A percentile compares a stretch with the other conserved stretches of the same genome.
Conservation (phyloP, 2,113 vertebrate genomes). For the Bufo bufo region DNA sequence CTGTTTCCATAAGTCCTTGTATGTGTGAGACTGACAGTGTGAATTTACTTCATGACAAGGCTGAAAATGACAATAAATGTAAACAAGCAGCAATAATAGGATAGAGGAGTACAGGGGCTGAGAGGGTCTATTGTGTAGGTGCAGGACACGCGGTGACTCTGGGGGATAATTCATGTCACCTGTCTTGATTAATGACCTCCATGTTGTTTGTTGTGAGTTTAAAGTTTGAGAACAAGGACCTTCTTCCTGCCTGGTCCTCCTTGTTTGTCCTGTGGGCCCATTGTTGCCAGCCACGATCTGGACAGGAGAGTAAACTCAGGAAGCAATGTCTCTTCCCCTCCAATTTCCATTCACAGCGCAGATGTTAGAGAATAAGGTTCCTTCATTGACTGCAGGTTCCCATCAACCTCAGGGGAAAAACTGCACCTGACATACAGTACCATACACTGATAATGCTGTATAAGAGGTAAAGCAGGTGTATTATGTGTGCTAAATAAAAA, state of each 20-base stretch:
- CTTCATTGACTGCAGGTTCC: constrained; percentile 15
- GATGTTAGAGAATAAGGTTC: neutral
- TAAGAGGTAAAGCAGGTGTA: neutral
- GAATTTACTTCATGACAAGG: neutral
- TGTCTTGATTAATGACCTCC: constrained; percentile 36
- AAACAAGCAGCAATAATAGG: neutral
- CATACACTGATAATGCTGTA: neutral
- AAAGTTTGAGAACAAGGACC: constrained; percentile 34
- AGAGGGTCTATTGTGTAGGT: neutral
- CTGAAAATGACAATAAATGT: neutral
- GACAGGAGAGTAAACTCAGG: rapidly evolving
- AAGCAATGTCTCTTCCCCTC: constrained; percentile 23
- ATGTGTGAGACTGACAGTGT: neutral
- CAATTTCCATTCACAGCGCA: neutral
- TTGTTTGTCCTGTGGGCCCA: constrained; percentile 30
- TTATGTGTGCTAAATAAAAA: neutral
- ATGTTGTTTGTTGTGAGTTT: neutral
- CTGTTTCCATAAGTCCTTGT: neutral
- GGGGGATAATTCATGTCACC: constrained; percentile 18
- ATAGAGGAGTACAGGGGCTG: neutral
- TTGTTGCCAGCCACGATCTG: constrained; percentile 24
- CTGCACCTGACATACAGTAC: constrained; percentile 3
- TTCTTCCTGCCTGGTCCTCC: neutral
- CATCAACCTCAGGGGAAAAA: constrained; percentile 27
- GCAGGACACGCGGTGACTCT: neutral